A percentile compares a stretch with the other conserved stretches of the same genome.
phyloP scores from a whole-genome alignment of 64 coral and sea anemone genomes.

The Actinia equina region DNA sequence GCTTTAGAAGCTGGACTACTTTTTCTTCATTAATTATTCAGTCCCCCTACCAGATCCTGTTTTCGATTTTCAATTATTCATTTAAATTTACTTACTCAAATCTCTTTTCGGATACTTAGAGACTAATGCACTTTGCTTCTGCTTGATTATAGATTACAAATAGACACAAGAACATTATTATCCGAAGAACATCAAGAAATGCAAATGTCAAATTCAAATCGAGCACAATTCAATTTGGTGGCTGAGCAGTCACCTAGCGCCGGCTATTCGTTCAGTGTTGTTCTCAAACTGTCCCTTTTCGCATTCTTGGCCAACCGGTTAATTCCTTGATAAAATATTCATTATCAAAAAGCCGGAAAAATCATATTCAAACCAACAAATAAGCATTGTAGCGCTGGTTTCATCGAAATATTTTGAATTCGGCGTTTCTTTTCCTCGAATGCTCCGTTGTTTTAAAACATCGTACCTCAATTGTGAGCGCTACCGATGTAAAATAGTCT shows the following conservation, averaged over 20 bases:
- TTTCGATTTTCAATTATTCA: slow-evolving; percentile 19
- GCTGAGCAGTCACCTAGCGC: not conserved
- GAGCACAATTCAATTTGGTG: not conserved
- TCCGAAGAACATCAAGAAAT: not conserved
- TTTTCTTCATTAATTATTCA: slow-evolving; percentile 19
- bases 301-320: not conserved
- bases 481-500: not conserved
- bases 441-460: not conserved
- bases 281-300: too few relatives aligned
- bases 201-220: not conserved
- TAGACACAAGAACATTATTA: not conserved
- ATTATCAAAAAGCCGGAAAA: not conserved
- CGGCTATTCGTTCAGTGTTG: too few relatives aligned
- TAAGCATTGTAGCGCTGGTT: not conserved
- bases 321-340: not conserved
- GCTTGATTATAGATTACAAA: slow-evolving; percentile 17
- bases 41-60: slow-evolving; percentile 5
- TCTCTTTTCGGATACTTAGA: slow-evolving; percentile 24
- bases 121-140: not conserved
- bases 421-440: not conserved
- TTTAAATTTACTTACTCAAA: slow-evolving; percentile 9
- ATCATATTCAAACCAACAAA: not conserved
- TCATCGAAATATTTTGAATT: not conserved
- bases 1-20: not conserved
- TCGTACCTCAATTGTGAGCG: not conserved